phyloP scores from a whole-genome alignment of 2,888 invertebrate genomes.

The Athrips mouffetella region DNA sequence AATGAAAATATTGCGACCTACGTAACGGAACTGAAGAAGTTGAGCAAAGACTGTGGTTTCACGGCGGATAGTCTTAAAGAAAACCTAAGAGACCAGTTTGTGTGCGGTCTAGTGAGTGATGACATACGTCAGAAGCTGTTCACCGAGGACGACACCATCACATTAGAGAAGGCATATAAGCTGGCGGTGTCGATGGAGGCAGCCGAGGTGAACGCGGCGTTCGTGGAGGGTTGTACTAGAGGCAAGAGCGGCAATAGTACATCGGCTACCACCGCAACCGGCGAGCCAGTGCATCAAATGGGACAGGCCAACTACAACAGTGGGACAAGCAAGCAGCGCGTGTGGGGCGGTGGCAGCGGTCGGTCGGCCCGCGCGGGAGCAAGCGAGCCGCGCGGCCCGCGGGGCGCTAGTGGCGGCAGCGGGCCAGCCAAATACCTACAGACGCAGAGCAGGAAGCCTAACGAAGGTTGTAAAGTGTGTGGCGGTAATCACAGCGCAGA shows the following conservation, averaged over 20 bases:
- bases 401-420: not conserved
- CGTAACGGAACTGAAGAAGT: constrained; percentile 22
- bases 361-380: constrained; percentile 16
- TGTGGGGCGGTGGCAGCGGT: no score
- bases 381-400: constrained; percentile 15
- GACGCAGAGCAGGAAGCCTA: no score
- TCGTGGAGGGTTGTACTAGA: constrained; percentile 1
- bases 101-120: constrained; percentile 17
- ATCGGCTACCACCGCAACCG: not conserved
- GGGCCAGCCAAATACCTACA: not conserved
- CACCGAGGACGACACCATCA: constrained; percentile 9
- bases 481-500: no score
- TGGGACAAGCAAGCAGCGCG: no score
- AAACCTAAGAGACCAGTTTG: constrained; percentile 17
- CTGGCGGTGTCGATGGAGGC: constrained; percentile 18
- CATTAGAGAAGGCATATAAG: constrained; percentile 12
- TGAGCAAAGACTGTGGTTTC: constrained; percentile 23
- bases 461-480: no score
- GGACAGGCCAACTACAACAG: not conserved
- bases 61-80: constrained; percentile 3
- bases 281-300: not conserved
- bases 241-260: not conserved
- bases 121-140: constrained; percentile 17
- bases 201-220: constrained; percentile 19
- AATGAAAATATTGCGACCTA: constrained; percentile 18